Evolutionary conservation across 2,888 invertebrate species (phyloP).

Genomic region (Eristalis intricaria): DNA sequence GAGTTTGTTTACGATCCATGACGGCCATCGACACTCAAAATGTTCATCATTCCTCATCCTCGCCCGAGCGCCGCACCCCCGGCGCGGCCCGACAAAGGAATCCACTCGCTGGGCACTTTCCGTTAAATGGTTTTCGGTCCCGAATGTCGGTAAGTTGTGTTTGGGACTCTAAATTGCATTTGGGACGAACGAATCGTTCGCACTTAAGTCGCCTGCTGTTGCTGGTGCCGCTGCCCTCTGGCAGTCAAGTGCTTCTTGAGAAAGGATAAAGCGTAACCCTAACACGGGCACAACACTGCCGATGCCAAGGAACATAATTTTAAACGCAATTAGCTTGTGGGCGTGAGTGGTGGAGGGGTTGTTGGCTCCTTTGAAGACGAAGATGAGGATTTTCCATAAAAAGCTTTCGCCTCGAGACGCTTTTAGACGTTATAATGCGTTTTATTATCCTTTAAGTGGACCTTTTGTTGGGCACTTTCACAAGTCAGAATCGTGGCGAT

Average conservation of each 20-base stretch:
- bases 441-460: conserved; percentile 45
- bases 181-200: background rate
- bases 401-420: conserved; percentile 16
- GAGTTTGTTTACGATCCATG: conserved; percentile 7
- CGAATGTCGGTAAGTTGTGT: background rate
- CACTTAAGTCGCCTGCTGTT: conserved; percentile 5
- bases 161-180: background rate
- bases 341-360: background rate
- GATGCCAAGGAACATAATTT: conserved; percentile 9
- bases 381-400: conserved; percentile 9
- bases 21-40: conserved; percentile 15
- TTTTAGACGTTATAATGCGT: conserved; percentile 25
- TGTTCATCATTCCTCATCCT: conserved; percentile 12
- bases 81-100: too few species aligned
- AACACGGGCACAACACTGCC: background rate
- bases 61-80: too few species aligned
- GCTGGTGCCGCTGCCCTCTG: background rate
- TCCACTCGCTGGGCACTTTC: background rate
- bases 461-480: conserved; percentile 22
- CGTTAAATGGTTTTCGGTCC: background rate
- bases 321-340: conserved; percentile 26
- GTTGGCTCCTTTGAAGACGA: background rate
- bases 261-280: conserved; percentile 20
- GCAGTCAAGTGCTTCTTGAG: conserved; percentile 8
- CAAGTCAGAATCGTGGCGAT: background rate